These are phyloP conservation scores for Xylocopa sonorina DNA, from an alignment of 1,140 invertebrate genomes.

Conservation along the genomic window DNA sequence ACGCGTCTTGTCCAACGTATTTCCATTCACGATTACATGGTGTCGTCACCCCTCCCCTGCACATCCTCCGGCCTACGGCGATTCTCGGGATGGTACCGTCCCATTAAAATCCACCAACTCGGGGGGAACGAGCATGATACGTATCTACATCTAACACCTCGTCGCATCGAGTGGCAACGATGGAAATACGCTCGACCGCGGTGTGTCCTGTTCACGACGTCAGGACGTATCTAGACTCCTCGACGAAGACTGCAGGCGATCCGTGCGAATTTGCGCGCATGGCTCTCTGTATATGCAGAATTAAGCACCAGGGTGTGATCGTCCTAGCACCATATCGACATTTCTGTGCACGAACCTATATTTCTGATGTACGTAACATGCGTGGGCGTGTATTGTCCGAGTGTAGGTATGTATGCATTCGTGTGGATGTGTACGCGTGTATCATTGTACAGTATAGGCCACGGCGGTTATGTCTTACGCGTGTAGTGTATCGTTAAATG, in stretches of 20 bases:
- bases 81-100: no score
- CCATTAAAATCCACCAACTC: no score
- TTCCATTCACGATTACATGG: neutral
- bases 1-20: constrained; percentile 28
- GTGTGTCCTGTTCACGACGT: constrained; percentile 55
- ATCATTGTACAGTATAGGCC: constrained; percentile 63
- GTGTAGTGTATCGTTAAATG: constrained; percentile 23
- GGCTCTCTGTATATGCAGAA: constrained; percentile 52
- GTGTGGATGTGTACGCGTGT: constrained; percentile 34
- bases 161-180: neutral
- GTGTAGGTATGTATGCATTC: constrained; percentile 33
- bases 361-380: constrained; percentile 11
- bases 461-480: constrained; percentile 59
- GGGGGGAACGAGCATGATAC: neutral
- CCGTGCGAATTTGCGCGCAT: constrained; percentile 53
- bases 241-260: constrained; percentile 58
- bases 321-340: constrained; percentile 76
- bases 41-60: no score
- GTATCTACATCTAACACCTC: neutral
- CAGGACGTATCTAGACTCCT: constrained; percentile 63
- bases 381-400: constrained; percentile 24
- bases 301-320: constrained; percentile 72
- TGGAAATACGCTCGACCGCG: constrained; percentile 42
- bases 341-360: constrained; percentile 50
- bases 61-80: no score